Evolutionary conservation across 2,113 vertebrate genomes (phyloP), one percentile per base, ranked within the genome.

Genomic region (Nycticryphes semicollaris): DNA sequence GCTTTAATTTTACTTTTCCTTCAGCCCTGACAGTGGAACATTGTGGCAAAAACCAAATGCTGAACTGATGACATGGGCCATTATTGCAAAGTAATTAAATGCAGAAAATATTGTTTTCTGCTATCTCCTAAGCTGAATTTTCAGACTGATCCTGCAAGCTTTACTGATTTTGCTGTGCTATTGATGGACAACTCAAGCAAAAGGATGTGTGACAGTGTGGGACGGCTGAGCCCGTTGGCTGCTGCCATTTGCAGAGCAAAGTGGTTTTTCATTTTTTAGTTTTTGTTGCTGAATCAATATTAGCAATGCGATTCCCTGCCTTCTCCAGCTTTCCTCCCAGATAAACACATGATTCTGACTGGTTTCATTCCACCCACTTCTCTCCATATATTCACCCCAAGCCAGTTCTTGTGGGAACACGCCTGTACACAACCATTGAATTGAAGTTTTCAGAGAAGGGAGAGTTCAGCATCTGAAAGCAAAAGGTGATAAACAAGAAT

Each of bases 31-130:
- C 20, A 41, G 50, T 23, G 5, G 25, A 68, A 64, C 33, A 51
- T 19, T 59, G 45, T 37, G 68, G 41, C 63, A 79, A 83, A 79
- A 47, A 69, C 54, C 54, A 69, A 70, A 81, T 8, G 8, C 43
- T 75, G 75, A 92, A 78, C 39, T 78, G 91, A 59, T 80, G 84
- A 66, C 51, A 35, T 10, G 22, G 45, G 57, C 35, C 39, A 51
- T 93, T 82, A 87, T 94, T 95, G 85, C 41, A 92, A 35, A 95
- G 80, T 73, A 96, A 96, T 93, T 94, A 96, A 93, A 96, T 63
- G 72, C 41, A 54, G 62, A 69, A 89, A 95, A 92, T 74, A 54
- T 1, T 67, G 50, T 86, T 90, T 96, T 93, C 37, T 96, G 63
- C 60, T 92, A 30, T 87, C 56, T 89, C 43, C 35, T 78, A 66